Evolutionary conservation across 2,888 invertebrate genomes (phyloP).

Genomic region (Drosophila paranaensis): DNA sequence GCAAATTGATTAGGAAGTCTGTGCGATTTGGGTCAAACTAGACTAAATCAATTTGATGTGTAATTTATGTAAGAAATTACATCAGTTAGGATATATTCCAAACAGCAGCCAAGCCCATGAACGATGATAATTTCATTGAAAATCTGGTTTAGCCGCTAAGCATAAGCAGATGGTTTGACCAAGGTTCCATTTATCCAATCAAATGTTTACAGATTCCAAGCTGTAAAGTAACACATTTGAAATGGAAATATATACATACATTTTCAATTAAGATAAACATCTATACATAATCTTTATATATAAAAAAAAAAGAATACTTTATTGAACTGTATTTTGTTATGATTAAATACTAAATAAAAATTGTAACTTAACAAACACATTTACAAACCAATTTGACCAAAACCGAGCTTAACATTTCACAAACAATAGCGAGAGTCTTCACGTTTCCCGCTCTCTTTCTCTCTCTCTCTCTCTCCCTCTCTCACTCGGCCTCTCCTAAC

Average conservation of each 20-base stretch:
- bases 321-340: slow-evolving; percentile 13
- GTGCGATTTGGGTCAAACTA: background rate
- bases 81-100: background rate
- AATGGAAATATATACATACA: no score
- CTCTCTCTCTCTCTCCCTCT: background rate
- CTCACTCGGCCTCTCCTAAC: slow-evolving; percentile 34
- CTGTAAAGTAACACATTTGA: background rate
- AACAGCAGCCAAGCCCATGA: background rate
- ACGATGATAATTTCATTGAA: background rate
- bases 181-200: no score
- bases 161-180: background rate
- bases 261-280: no score
- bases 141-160: background rate
- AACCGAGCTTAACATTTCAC: background rate
- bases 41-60: background rate
- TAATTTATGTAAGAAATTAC: no score
- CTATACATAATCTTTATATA: no score
- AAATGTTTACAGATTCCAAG: background rate
- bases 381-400: background rate
- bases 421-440: background rate
- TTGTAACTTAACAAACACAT: background rate
- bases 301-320: slow-evolving; percentile 7
- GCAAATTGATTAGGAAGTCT: no score
- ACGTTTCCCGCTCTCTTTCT: background rate
- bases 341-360: background rate